These are phyloP conservation scores for Anthophora plumipes DNA, from an alignment of 2,888 invertebrate species.

Conservation along the genomic window DNA sequence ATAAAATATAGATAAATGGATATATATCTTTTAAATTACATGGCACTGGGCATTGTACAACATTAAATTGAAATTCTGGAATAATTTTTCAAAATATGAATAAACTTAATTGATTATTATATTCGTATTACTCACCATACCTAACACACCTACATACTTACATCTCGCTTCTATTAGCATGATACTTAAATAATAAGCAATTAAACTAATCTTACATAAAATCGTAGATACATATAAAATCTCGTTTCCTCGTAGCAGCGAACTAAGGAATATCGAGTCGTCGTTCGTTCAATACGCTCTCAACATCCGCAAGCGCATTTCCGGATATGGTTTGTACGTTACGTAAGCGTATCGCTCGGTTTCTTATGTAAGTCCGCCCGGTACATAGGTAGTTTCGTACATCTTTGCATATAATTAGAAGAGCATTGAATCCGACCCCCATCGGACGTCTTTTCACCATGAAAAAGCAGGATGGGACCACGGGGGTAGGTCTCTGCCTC, in stretches of 20 bases:
- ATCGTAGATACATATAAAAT: background rate
- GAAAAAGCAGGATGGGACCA: conserved; percentile 76
- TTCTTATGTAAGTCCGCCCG: conserved; percentile 56
- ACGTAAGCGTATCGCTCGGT: conserved; percentile 61
- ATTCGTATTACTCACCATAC: too few species aligned
- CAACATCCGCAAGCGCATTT: conserved; percentile 52
- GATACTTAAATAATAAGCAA: background rate
- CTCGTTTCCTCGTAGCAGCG: background rate
- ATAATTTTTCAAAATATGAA: too few species aligned
- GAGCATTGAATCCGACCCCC: conserved; percentile 81
- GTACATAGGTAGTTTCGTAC: conserved; percentile 72
- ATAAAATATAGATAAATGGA: too few species aligned
- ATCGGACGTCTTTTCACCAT: conserved; percentile 78
- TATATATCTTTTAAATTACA: too few species aligned
- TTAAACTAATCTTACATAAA: background rate
- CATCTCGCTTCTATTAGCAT: background rate
- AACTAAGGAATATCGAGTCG: conserved; percentile 28
- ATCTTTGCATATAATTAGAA: conserved; percentile 84
- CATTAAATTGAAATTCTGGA: too few species aligned
- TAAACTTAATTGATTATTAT: too few species aligned
- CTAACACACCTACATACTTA: too few species aligned
- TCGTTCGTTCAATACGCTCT: conserved; percentile 36
- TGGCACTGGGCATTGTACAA: too few species aligned
- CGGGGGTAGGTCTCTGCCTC: conserved; percentile 71
- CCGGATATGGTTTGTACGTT: conserved; percentile 65